Conservation (phyloP, 2,888 invertebrate genomes). For the Linnaemya tessellans region DNA sequence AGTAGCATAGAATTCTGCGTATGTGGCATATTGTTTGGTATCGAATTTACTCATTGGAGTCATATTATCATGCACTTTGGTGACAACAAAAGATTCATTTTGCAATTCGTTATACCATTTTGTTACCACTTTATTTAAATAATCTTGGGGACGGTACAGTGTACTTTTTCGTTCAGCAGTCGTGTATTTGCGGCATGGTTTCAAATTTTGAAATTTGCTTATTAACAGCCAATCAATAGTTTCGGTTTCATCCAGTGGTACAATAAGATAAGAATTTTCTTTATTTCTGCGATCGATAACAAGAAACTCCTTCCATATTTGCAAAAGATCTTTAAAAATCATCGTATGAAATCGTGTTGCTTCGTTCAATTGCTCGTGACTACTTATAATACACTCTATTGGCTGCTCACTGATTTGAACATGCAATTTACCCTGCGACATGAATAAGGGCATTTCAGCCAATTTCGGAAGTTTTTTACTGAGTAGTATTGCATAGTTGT, state of each 20-base stretch:
- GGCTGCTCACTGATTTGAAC: slow-evolving; percentile 84
- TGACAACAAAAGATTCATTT: slow-evolving; percentile 87
- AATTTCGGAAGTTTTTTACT: slow-evolving; percentile 85
- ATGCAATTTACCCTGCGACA: slow-evolving; percentile 86
- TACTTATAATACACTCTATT: slow-evolving; percentile 83
- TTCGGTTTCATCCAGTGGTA: slow-evolving; percentile 80
- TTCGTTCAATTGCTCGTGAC: slow-evolving; percentile 84
- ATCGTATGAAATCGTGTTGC: slow-evolving; percentile 88
- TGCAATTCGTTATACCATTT: slow-evolving; percentile 91
- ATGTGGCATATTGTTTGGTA: slow-evolving; percentile 84
- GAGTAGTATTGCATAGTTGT: slow-evolving; percentile 87
- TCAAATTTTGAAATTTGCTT: slow-evolving; percentile 83
- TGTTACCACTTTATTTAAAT: slow-evolving; percentile 89
- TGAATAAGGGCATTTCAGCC: slow-evolving; percentile 89
- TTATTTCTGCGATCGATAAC: slow-evolving; percentile 85
- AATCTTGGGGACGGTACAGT: slow-evolving; percentile 85
- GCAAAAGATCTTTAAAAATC: slow-evolving; percentile 89
- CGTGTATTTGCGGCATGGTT: slow-evolving; percentile 82
- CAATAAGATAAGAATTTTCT: slow-evolving; percentile 85
- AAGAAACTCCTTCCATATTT: slow-evolving; percentile 86
- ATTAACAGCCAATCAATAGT: slow-evolving; percentile 87
- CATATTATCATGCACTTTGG: slow-evolving; percentile 87
- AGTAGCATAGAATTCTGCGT: slow-evolving; percentile 88
- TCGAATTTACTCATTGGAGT: slow-evolving; percentile 88
- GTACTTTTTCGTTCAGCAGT: slow-evolving; percentile 84